phyloP scores from a whole-genome alignment of 2,888 invertebrate species.

The Taphrorychus bicolor region DNA sequence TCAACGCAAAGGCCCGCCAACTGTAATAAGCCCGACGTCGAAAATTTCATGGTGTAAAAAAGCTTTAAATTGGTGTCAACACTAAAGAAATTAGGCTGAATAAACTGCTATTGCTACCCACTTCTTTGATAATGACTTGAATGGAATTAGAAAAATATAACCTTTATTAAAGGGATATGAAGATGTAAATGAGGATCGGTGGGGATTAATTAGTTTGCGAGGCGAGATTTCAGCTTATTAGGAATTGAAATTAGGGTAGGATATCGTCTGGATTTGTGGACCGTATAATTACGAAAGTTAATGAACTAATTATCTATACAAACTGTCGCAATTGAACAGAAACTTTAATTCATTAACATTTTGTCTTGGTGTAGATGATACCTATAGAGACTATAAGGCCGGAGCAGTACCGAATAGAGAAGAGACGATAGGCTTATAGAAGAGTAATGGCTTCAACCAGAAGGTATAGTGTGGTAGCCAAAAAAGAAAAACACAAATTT shows the following conservation, averaged over 20 bases:
- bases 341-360: too few relatives aligned
- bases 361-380: too few relatives aligned
- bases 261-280: too few relatives aligned
- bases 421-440: too few relatives aligned
- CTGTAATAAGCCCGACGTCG: slow-evolving; percentile 52
- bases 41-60: slow-evolving; percentile 52
- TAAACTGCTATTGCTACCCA: slow-evolving; percentile 53
- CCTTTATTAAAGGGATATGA: slow-evolving; percentile 33
- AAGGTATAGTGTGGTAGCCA: too few relatives aligned
- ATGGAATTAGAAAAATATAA: slow-evolving; percentile 30
- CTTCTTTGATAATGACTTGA: slow-evolving; percentile 49
- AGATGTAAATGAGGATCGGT: slow-evolving; percentile 5
- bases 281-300: too few relatives aligned
- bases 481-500: too few relatives aligned
- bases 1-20: slow-evolving; percentile 45
- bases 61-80: slow-evolving; percentile 55
- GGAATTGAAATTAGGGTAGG: not conserved
- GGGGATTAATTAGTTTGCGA: slow-evolving; percentile 8
- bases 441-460: too few relatives aligned
- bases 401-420: too few relatives aligned
- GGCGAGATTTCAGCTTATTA: slow-evolving; percentile 4
- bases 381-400: too few relatives aligned
- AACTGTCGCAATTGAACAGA: too few relatives aligned
- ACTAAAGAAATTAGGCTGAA: slow-evolving; percentile 53
- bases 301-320: too few relatives aligned